A percentile compares a stretch with the other conserved stretches of the same genome.
phyloP scores from a whole-genome alignment of 2,113 vertebrate species.

The Romanogobio albipinnatus region DNA sequence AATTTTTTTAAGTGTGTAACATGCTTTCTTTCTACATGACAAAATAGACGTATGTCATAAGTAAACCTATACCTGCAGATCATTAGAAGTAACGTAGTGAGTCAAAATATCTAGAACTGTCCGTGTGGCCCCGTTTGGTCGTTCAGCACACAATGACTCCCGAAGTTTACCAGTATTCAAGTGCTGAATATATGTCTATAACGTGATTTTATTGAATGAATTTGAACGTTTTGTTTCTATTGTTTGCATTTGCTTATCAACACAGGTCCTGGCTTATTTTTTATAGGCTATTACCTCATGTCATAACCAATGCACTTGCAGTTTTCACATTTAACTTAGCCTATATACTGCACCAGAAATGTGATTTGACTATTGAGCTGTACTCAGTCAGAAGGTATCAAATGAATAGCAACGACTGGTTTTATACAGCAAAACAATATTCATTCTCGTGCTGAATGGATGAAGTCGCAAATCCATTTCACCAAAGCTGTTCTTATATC shows the following conservation, averaged over 20 bases:
- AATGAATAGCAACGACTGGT: background rate
- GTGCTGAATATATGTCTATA: background rate
- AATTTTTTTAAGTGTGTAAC: background rate
- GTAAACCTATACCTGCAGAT: background rate
- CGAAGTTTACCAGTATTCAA: background rate
- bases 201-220: background rate
- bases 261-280: background rate
- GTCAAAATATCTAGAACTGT: background rate
- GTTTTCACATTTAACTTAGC: background rate
- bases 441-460: background rate
- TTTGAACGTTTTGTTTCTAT: background rate
- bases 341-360: background rate
- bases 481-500: background rate
- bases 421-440: too few relatives aligned
- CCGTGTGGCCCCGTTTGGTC: background rate
- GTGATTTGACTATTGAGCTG: background rate
- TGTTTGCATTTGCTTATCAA: background rate
- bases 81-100: background rate
- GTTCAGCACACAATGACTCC: background rate
- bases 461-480: conserved; percentile 20
- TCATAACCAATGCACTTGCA: background rate
- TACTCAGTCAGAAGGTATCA: background rate
- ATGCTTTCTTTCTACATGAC: background rate
- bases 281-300: background rate
- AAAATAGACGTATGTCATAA: background rate